Base-by-base conservation (phyloP, 2,113 vertebrate species). In the Amia ocellicauda region DNA sequence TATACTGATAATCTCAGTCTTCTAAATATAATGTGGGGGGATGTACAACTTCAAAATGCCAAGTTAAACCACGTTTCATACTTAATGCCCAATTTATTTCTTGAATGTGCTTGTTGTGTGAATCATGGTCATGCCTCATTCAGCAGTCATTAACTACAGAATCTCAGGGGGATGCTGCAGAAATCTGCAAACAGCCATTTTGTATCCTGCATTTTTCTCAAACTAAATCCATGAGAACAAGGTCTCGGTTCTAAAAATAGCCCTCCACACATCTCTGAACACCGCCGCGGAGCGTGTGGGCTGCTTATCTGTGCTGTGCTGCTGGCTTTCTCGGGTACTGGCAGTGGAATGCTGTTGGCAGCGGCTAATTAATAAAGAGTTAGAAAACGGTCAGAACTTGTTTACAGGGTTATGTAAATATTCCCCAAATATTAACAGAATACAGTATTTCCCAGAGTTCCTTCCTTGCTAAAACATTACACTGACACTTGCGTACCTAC, bases 331-430 rank as follows among this genome's bases (percentile, higher is more conserved):
- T 17, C 2, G n/a, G 13, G 13, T 19, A 1, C 22, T 60, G 58
- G 58, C 42, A 27, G 58, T 60, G 23, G 16, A 60, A 60, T 8
- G 58, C 41, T 60, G 58, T 26, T 59, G 20, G 11, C 42, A 19
- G 23, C 20, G 23, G 13, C 36, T 43, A 24, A 10, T 24, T 27
- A 27, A n/a, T 45, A 36, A 1, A 19, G 19, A 27, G 9, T 45
- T n/a, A 43, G 19, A 59, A 47, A 45, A 47, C 42, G 24, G 17
- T 20, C 28, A 27, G 8, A 27, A 40, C 22, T 17, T 31, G 40
- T 57, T 27, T 40, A 3, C 17, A 8, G n/a, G 22, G 28, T 13
- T 40, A 22, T 9, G 19, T 40, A 36, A 57, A 17, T 8, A 36
- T 19, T 26, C 53, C 20, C 11, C 17, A 14, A 28, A 4, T 63